phyloP scores from a whole-genome alignment of 1,140 invertebrate species.

The Portunus trituberculatus region DNA sequence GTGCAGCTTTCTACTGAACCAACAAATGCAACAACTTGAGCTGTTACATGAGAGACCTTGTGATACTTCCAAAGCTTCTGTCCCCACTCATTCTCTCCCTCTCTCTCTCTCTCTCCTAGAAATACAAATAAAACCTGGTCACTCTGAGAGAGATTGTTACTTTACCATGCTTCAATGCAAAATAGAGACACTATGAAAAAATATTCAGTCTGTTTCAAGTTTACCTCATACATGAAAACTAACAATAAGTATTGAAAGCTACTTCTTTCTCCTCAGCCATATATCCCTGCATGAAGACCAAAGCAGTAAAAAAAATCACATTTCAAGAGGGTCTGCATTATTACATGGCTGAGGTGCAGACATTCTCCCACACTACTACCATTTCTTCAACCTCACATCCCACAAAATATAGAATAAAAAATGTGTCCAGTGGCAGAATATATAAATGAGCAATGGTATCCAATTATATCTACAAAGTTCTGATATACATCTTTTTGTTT shows the following conservation, averaged over 20 bases:
- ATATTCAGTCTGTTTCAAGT: background rate
- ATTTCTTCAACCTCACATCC: conserved; percentile 9
- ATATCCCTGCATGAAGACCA: background rate
- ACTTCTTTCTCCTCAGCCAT: background rate
- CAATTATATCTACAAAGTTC: background rate
- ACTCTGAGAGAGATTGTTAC: background rate
- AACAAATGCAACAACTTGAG: conserved; percentile 57
- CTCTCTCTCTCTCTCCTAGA: background rate
- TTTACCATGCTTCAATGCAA: background rate
- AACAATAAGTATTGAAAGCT: background rate
- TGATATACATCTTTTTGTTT: background rate
- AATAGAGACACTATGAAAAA: background rate
- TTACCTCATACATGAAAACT: background rate
- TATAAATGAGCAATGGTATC: background rate
- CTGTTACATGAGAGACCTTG: conserved; percentile 56
- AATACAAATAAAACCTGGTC: background rate
- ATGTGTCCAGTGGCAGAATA: background rate
- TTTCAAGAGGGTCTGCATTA: background rate
- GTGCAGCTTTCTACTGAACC: conserved; percentile 50
- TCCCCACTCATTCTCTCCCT: background rate
- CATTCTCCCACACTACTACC: background rate
- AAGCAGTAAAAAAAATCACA: background rate
- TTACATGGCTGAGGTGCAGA: conserved; percentile 3
- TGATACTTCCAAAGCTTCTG: conserved; percentile 40
- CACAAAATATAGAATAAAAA: background rate